phyloP scores from a whole-genome alignment of 2,888 invertebrate species.

The Pristionchus entomophagus region DNA sequence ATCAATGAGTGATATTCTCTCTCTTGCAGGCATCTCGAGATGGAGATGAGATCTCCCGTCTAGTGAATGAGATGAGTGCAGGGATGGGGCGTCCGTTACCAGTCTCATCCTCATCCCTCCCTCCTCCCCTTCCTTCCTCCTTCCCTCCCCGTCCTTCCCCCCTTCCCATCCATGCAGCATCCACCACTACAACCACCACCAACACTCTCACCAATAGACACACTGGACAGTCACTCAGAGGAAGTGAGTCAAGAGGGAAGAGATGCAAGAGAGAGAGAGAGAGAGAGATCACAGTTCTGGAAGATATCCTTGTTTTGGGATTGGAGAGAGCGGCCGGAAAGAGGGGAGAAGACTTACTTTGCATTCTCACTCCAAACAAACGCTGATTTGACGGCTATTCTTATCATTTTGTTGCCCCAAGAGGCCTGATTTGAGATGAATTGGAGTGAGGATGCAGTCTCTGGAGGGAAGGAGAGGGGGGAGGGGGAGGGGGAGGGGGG shows the following conservation, averaged over 20 bases:
- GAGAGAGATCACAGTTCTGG: neutral
- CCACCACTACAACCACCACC: neutral
- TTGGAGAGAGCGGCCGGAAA: neutral
- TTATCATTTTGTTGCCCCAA: slow-evolving; percentile 10
- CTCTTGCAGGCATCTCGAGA: neutral
- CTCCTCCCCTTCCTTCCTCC: neutral
- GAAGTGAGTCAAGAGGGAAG: neutral
- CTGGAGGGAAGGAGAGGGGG: neutral
- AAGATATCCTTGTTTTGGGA: neutral
- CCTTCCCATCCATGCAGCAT: neutral
- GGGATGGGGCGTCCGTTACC: neutral
- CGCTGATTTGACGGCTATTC: slow-evolving; percentile 35
- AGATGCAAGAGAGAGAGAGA: too few relatives aligned
- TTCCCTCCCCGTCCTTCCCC: neutral
- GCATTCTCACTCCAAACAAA: neutral
- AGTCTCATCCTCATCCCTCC: too few relatives aligned
- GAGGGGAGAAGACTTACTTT: neutral
- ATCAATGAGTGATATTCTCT: neutral
- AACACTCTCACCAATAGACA: neutral
- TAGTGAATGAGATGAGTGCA: neutral
- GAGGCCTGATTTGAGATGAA: slow-evolving; percentile 32
- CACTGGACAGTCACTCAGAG: neutral
- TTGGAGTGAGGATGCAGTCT: slow-evolving; percentile 7
- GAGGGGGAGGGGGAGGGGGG: neutral
- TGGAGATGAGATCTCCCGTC: slow-evolving; percentile 33